Conservation (phyloP, 1,140 invertebrate genomes). For the Campoletis sonorensis region DNA sequence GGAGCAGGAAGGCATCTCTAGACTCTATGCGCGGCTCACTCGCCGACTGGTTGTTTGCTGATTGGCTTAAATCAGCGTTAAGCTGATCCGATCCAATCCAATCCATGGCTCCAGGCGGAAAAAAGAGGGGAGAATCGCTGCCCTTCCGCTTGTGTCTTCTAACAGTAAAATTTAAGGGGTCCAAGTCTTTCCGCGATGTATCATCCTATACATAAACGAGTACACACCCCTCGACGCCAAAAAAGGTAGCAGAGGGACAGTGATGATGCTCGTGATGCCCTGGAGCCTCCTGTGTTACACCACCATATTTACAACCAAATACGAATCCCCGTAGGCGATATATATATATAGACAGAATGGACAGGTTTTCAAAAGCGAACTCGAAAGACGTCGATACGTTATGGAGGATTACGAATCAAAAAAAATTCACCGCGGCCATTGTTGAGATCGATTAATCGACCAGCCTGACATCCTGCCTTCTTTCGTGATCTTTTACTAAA, state of each 20-base stretch:
- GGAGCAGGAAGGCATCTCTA: conserved; percentile 46
- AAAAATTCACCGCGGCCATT: conserved; percentile 29
- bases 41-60: conserved; percentile 72
- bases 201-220: conserved; percentile 29
- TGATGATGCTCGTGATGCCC: conserved; percentile 34
- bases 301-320: neutral
- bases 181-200: conserved; percentile 36
- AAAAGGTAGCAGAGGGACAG: conserved; percentile 15
- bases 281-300: conserved; percentile 34
- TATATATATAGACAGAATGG: conserved; percentile 7
- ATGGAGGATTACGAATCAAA: conserved; percentile 48
- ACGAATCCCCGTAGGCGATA: conserved; percentile 1
- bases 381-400: conserved; percentile 38
- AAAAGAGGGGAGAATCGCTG: conserved; percentile 33
- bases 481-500: neutral
- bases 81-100: conserved; percentile 74
- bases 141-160: conserved; percentile 67
- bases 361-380: conserved; percentile 20
- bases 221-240: conserved; percentile 42
- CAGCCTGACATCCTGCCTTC: conserved; percentile 46
- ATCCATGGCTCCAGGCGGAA: conserved; percentile 62
- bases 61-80: conserved; percentile 78
- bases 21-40: conserved; percentile 34
- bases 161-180: conserved; percentile 26
- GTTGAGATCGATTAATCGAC: conserved; percentile 51